phyloP scores from a whole-genome alignment of 2,113 vertebrate species.

The Nibea coibor region DNA sequence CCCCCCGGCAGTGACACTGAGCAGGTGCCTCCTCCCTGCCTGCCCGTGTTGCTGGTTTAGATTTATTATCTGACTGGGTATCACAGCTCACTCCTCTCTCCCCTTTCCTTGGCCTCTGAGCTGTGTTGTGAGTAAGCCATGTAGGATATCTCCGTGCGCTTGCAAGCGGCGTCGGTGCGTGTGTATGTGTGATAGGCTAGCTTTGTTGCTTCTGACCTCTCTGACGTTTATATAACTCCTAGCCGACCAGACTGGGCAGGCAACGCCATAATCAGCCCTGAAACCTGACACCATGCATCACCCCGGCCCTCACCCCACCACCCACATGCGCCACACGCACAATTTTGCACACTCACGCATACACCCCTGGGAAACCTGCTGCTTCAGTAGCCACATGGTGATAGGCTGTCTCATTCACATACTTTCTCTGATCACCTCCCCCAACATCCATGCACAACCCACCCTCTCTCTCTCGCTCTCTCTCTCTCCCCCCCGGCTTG shows the following conservation, averaged over 20 bases:
- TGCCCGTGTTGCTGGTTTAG: constrained; percentile 47
- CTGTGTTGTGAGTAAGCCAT: constrained; percentile 14
- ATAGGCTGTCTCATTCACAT: constrained; percentile 69
- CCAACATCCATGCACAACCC: constrained; percentile 21
- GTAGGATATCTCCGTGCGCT: constrained; percentile 4
- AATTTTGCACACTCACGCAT: constrained; percentile 25
- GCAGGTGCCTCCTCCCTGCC: constrained; percentile 61
- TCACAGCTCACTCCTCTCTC: constrained; percentile 2
- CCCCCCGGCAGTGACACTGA: constrained; percentile 36
- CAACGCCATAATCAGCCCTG: constrained; percentile 74
- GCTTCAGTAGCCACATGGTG: constrained; percentile 62
- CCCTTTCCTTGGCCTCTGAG: constrained; percentile 27
- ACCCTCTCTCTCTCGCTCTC: background rate
- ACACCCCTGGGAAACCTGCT: constrained; percentile 54
- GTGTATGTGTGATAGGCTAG: constrained; percentile 43
- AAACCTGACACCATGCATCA: constrained; percentile 78
- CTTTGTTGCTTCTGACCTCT: constrained; percentile 76
- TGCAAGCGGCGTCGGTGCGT: background rate
- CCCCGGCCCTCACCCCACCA: constrained; percentile 18
- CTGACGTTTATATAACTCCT: constrained; percentile 77
- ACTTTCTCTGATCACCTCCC: constrained; percentile 60
- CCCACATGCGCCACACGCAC: constrained; percentile 20
- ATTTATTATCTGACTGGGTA: constrained; percentile 50
- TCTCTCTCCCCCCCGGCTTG: background rate
- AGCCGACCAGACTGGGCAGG: constrained; percentile 61